Conservation (phyloP, 2,888 invertebrate species). For the Litoditis marina region DNA sequence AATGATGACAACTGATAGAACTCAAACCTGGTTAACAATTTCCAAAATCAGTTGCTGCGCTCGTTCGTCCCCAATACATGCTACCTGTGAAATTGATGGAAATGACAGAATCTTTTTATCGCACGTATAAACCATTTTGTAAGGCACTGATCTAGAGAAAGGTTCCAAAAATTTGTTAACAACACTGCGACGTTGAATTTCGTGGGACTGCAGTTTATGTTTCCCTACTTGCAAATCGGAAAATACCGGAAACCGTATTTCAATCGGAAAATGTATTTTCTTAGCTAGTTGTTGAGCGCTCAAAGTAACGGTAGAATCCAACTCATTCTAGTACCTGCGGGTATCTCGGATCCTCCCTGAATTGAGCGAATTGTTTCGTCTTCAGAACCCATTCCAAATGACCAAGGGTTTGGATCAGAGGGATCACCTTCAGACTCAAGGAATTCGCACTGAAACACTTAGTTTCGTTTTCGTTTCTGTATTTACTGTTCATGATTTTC, state of each 20-base stretch:
- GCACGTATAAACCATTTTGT: no score
- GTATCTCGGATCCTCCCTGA: constrained; percentile 60
- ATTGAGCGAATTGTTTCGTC: constrained; percentile 70
- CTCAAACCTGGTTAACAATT: constrained; percentile 33
- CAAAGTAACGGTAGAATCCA: not conserved
- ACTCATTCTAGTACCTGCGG: constrained; percentile 24
- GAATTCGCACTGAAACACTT: constrained; percentile 62
- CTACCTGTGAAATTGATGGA: constrained; percentile 19
- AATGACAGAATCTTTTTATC: no score
- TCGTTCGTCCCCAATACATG: constrained; percentile 57
- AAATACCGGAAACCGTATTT: no score
- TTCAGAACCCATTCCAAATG: constrained; percentile 80
- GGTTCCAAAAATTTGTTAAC: no score
- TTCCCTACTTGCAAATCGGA: no score
- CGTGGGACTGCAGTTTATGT: no score
- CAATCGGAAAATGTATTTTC: no score
- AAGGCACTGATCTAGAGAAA: no score
- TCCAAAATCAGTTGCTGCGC: constrained; percentile 61
- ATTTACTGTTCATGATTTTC: no score
- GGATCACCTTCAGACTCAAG: constrained; percentile 71
- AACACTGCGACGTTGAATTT: no score
- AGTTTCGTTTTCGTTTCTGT: no score
- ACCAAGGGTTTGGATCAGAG: constrained; percentile 79
- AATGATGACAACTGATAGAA: not conserved
- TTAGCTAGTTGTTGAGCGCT: no score